Evolutionary conservation across 2,888 invertebrate species (phyloP), one percentile per base, ranked within the genome.

Genomic region (Drosophila lacicola): DNA sequence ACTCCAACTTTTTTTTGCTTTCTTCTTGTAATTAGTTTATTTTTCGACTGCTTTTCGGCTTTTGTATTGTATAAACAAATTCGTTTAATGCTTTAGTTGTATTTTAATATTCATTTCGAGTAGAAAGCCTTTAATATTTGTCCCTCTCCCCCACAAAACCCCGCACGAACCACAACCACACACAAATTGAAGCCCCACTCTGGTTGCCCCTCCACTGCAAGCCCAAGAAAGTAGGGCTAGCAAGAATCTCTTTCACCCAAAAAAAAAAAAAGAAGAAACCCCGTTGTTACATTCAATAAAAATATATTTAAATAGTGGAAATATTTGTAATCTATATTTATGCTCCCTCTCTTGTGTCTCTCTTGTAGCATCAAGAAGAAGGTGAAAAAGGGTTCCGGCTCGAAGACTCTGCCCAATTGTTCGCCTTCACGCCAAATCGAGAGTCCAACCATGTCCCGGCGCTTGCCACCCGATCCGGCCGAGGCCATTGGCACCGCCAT

Each of bases 401-500:
- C 96, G 5, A 97, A 97, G 93, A 97, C 97, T 4, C 93, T 97
- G 74, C 97, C 97, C 51, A 95, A 96, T 76, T 96, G 96, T 93
- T 97, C 96, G 88, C 97, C 97, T 10, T 97, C 97, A 58, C 94
- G 96, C 77, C 96, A 96, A 82, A 94, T 95, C 71, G 96, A 96
- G 91, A 95, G 96, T 82, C 96, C 96, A 72, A 95, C 96, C 93
- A 95, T 95, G 82, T 95, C 95, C 81, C 93, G 96, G 80, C 93
- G 95, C 77, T 92, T 95, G 71, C 96, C 96, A 61, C 95, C 96
- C 51, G 97, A 97, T 93, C 96, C 97, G 51, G 94, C 96, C 50
- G 98, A 97, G 92, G 97, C 97, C 49, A 96, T 98, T 73, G 96
- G 95, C 63, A 95, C 96, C 14, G 98, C 98, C 37, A 95, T 98